Evolutionary conservation across 2,888 invertebrate species (phyloP), one percentile per base, ranked within the genome.

Genomic region (Galerucella calmariensis): DNA sequence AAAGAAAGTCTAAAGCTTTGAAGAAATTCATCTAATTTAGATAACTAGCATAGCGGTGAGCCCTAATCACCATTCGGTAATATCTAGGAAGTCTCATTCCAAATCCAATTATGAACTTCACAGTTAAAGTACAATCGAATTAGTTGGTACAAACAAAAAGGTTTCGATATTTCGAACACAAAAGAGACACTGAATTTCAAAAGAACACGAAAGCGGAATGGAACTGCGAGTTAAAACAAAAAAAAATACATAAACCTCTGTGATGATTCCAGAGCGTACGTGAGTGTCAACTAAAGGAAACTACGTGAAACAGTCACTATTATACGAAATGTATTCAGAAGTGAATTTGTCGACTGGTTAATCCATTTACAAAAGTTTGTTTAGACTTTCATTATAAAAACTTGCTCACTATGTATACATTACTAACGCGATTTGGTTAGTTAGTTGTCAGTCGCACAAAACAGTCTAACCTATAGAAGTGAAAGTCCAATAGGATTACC

Each of bases 31-130:
- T 20, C 20, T 16, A 56, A 56, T 56, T 56, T 10, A 56, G 20
- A 20, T 56, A 10, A 16, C 56, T 56, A 56, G 56, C 16, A 3
- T 56, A 0, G 20, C 20, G 63, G 44, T 65, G 6, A 16, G 16
- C n/a, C 20, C 20, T 44, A 24, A 65, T 65, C 20, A 48, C 20
- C 44, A 65, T 65, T 65, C 20, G 20, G 20, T 46, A 46, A 65
- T 65, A 46, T 44, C 63, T 46, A 41, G 46, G 46, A 63, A 63
- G 63, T 65, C 20, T 65, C 63, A 46, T 65, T 65, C 11, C 46
- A 65, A 65, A 65, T 65, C 46, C 46, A 65, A 65, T 46, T 46
- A 65, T 65, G 20, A 65, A 65, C 46, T 65, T 65, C 11, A 20
- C 63, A 46, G 41, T 48, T 6, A 65, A 46, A 65, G 46, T 10